phyloP scores from a whole-genome alignment of 2,113 vertebrate species.

The Charadrius vociferus region DNA sequence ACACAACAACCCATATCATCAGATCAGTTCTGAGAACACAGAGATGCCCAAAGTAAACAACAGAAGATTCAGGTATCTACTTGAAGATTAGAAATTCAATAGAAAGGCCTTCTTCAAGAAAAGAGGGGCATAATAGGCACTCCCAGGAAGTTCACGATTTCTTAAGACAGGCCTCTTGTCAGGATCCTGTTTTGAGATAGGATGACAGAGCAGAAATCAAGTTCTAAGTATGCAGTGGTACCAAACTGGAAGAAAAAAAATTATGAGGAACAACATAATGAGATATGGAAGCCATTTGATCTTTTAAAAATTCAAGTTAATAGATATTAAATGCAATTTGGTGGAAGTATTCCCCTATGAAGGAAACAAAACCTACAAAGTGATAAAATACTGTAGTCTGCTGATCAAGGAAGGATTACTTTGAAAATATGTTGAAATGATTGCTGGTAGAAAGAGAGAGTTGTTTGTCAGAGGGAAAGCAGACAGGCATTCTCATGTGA shows the following conservation, averaged over 20 bases:
- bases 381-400: constrained; percentile 68
- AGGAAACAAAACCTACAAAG: constrained; percentile 74
- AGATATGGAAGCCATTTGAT: constrained; percentile 66
- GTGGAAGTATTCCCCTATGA: constrained; percentile 70
- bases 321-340: constrained; percentile 74
- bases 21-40: neutral
- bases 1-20: neutral
- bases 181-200: constrained; percentile 18
- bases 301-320: constrained; percentile 68
- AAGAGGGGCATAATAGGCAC: neutral
- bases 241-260: constrained; percentile 22
- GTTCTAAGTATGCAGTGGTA: constrained; percentile 25
- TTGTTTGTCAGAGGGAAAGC: constrained; percentile 45
- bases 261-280: constrained; percentile 60
- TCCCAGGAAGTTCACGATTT: neutral
- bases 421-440: constrained; percentile 62
- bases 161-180: neutral
- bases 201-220: constrained; percentile 48
- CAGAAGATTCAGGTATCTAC: neutral
- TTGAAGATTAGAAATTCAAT: neutral
- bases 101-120: neutral
- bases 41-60: neutral
- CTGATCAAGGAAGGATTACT: constrained; percentile 72
- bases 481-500: constrained; percentile 49
- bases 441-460: constrained; percentile 44